Evolutionary conservation across 2,888 invertebrate species (phyloP).

Genomic region (Sisyra terminalis): DNA sequence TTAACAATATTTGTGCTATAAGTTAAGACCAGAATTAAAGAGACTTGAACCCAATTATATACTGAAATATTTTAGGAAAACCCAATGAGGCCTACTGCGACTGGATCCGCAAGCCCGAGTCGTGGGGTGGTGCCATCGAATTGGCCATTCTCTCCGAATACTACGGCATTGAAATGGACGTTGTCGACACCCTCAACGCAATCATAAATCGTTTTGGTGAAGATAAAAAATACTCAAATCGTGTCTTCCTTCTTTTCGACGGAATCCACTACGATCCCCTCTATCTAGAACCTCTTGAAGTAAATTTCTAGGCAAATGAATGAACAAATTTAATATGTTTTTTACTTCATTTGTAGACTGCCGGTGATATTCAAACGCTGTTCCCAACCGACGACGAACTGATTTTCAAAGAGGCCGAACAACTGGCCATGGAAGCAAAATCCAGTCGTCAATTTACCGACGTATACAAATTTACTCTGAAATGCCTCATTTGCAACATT

Average conservation of each 20-base stretch:
- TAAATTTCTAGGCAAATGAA: conserved; percentile 27
- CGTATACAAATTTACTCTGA: conserved; percentile 68
- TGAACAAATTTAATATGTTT: not conserved
- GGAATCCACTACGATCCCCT: conserved; percentile 94
- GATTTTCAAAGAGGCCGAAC: conserved; percentile 63
- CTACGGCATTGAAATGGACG: conserved; percentile 83
- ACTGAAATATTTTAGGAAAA: conserved; percentile 34
- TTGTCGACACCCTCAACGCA: conserved; percentile 80
- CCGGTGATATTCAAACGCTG: conserved; percentile 57
- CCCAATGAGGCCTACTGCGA: conserved; percentile 71
- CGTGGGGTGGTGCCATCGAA: conserved; percentile 96
- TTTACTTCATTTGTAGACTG: conserved; percentile 36
- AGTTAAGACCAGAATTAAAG: no score
- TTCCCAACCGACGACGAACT: conserved; percentile 59
- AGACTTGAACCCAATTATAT: not conserved
- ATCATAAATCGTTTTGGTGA: conserved; percentile 89
- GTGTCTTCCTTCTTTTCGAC: conserved; percentile 83
- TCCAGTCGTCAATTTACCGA: conserved; percentile 83
- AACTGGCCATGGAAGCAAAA: conserved; percentile 75
- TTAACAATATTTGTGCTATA: no score
- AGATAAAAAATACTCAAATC: conserved; percentile 64
- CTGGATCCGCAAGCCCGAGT: conserved; percentile 78
- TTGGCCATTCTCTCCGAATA: conserved; percentile 72
- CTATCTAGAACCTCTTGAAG: conserved; percentile 65
- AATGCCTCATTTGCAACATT: conserved; percentile 66